These are phyloP conservation scores for Clepsis dumicolana DNA, from an alignment of 2,888 invertebrate genomes.

Conservation along the genomic window DNA sequence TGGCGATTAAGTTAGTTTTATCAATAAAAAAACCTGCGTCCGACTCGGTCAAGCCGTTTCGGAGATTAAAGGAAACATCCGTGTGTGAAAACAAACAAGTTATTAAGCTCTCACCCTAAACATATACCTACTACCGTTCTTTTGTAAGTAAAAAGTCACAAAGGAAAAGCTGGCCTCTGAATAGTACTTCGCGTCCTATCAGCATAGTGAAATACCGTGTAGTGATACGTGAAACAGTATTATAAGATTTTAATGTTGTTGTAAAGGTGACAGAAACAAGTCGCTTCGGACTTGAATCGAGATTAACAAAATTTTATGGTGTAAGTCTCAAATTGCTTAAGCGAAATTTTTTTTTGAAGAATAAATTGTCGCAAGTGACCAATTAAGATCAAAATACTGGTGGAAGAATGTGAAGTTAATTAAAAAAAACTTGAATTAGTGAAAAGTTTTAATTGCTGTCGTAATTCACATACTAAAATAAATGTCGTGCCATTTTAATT, in stretches of 20 bases:
- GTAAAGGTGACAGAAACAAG: conserved; percentile 49
- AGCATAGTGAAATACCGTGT: conserved; percentile 45
- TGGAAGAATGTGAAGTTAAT: background rate
- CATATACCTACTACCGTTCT: too few species aligned
- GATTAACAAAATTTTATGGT: conserved; percentile 40
- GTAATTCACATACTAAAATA: too few species aligned
- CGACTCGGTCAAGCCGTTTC: too few species aligned
- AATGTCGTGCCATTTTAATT: background rate
- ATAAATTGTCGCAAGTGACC: background rate
- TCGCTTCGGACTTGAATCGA: conserved; percentile 54
- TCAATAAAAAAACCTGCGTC: too few species aligned
- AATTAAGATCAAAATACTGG: background rate
- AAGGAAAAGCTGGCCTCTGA: conserved; percentile 10
- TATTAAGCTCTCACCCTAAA: too few species aligned
- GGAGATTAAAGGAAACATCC: too few species aligned
- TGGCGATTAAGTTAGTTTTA: too few species aligned
- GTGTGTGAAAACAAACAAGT: too few species aligned
- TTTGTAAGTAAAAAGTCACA: background rate
- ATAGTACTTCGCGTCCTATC: conserved; percentile 11
- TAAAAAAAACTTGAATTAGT: too few species aligned
- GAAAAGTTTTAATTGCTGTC: too few species aligned
- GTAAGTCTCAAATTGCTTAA: conserved; percentile 47
- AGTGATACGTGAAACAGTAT: conserved; percentile 67
- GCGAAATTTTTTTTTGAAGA: conserved; percentile 2
- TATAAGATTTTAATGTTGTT: conserved; percentile 66